Conservation (phyloP, 1,140 invertebrate species). For the Gonatopus flavifemur region DNA sequence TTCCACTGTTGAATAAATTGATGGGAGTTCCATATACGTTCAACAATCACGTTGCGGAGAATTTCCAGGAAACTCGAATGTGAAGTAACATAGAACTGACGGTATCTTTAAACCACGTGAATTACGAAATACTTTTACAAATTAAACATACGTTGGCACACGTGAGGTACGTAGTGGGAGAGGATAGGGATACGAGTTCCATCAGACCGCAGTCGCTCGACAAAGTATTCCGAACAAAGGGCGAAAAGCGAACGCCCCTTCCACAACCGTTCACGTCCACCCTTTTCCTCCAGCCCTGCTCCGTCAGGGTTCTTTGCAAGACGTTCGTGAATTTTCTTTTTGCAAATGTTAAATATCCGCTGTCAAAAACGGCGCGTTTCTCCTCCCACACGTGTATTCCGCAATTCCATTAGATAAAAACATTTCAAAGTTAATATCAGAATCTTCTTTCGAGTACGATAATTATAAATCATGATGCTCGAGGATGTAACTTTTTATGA, state of each 20-base stretch:
- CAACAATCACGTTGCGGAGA: no score
- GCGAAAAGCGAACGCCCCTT: slow-evolving; percentile 11
- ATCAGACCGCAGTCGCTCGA: slow-evolving; percentile 46
- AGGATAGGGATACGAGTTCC: slow-evolving; percentile 34
- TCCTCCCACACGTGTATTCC: neutral
- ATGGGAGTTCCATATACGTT: no score
- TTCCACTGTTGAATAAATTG: no score
- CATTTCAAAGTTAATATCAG: no score
- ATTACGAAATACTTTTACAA: slow-evolving; percentile 50
- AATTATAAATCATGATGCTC: no score
- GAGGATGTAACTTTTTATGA: no score
- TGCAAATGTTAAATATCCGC: neutral
- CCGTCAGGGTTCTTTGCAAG: slow-evolving; percentile 26
- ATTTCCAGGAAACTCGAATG: no score
- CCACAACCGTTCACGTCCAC: slow-evolving; percentile 1
- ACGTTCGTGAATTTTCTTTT: slow-evolving; percentile 11
- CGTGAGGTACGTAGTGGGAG: slow-evolving; percentile 8
- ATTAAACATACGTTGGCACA: slow-evolving; percentile 42
- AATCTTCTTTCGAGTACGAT: no score
- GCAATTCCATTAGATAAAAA: no score
- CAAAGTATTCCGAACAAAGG: slow-evolving; percentile 50
- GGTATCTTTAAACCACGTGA: slow-evolving; percentile 37
- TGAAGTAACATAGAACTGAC: no score
- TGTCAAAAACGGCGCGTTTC: neutral
- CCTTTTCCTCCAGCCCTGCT: slow-evolving; percentile 18